Percentiles rank a stretch among this genome's conserved stretches.
phyloP scores from a whole-genome alignment of 2,113 vertebrate species.

The Manacus vitellinus region DNA sequence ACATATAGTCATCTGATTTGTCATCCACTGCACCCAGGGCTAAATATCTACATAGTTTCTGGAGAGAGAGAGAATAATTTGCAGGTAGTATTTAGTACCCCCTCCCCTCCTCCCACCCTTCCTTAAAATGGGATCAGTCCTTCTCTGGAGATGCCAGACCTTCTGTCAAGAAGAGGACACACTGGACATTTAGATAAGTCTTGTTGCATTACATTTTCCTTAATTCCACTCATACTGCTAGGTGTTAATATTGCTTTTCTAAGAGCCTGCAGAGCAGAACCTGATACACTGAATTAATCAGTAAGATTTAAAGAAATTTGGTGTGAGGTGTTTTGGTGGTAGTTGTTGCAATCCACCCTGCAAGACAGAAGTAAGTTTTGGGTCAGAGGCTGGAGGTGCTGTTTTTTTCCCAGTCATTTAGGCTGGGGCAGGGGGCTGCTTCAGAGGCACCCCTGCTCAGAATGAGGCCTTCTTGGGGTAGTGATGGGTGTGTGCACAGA shows the following conservation, averaged over 20 bases:
- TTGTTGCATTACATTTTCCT: neutral
- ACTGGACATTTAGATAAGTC: neutral
- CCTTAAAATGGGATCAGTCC: neutral
- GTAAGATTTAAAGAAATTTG: neutral
- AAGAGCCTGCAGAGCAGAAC: neutral
- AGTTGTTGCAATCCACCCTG: neutral
- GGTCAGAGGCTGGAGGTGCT: neutral
- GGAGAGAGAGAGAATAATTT: neutral
- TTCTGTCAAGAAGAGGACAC: neutral
- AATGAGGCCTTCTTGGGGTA: neutral
- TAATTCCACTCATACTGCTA: neutral
- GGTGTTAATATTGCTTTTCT: neutral
- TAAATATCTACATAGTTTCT: neutral
- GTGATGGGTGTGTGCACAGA: neutral
- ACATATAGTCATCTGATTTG: neutral
- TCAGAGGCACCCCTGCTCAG: neutral
- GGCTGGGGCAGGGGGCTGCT: neutral
- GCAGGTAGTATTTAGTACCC: neutral
- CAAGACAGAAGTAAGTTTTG: neutral
- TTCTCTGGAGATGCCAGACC: neutral
- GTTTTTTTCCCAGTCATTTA: neutral
- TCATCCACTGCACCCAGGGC: neutral
- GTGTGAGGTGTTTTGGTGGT: neutral
- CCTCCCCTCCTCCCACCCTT: neutral
- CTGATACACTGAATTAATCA: neutral